Evolutionary conservation across 2,113 vertebrate species (phyloP), one percentile per base, ranked within the genome.

Genomic region (Campylomormyrus tamandua): DNA sequence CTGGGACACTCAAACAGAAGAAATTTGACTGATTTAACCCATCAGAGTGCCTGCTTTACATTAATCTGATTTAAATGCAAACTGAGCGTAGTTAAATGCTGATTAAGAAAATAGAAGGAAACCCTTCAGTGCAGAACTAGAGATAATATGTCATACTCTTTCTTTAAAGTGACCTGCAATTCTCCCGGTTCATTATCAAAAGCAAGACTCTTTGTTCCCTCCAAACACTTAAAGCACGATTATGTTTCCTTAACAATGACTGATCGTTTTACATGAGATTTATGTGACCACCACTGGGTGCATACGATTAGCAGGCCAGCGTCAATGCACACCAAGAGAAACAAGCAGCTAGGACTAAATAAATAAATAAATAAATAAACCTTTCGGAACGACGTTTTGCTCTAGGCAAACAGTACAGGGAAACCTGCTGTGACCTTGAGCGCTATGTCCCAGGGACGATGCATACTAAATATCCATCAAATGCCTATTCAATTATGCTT

Each of bases 271-370:
- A 87, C 31, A 19, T 24, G 35, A 62, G 90, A 42, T 70, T 83
- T 89, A 84, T 89, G 86, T 89, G 70, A 74, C 90, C 87, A 88
- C 48, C 48, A 70, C 85, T 56, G 86, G 19, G 46, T 56, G 85
- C 5, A 39, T 21, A 56, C 5, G 5, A 56, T 89, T 58, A 83
- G 31, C 31, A 86, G 49, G 70, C 56, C 83, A 88, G 21, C 17
- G 83, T 87, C 90, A 88, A 89, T 80, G 87, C 50, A 62, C 66
- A 49, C 46, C 53, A 87, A 42, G 1, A 31, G 89, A 49, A 91
- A 85, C 42, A 62, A 87, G 42, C 42, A 48, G 27, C 58, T 42
- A 15, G 24, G 58, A 49, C 9, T 27, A 24, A 90, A 5, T 53
- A 53, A 53, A 53, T 21, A 53, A 53, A 90, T 85, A 21, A 85